Evolutionary conservation across 2,888 invertebrate species (phyloP).

Genomic region (Eledone cirrhosa): DNA sequence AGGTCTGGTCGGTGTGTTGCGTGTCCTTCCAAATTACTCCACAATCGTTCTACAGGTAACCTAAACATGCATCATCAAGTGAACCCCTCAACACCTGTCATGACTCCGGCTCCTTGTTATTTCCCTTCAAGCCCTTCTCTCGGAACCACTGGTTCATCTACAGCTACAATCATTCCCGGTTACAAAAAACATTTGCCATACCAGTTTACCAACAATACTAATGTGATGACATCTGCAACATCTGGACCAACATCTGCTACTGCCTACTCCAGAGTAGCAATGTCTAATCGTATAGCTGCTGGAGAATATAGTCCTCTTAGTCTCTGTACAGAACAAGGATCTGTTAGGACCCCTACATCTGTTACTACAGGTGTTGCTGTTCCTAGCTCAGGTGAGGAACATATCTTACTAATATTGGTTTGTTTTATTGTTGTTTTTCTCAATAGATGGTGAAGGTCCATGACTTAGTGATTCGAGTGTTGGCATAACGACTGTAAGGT

Average conservation of each 20-base stretch:
- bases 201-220: neutral
- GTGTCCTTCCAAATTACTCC: constrained; percentile 51
- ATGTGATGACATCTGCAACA: constrained; percentile 37
- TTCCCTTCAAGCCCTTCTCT: constrained; percentile 3
- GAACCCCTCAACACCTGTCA: constrained; percentile 46
- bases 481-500: too few species aligned
- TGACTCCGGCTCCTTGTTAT: neutral
- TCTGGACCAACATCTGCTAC: constrained; percentile 17
- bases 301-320: constrained; percentile 20
- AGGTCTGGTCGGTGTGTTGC: constrained; percentile 34
- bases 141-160: neutral
- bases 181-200: constrained; percentile 10
- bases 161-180: constrained; percentile 22
- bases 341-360: constrained; percentile 28
- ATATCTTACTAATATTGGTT: too few species aligned
- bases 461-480: too few species aligned
- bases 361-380: too few species aligned
- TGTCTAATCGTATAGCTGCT: too few species aligned
- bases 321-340: constrained; percentile 27
- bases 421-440: too few species aligned
- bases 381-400: too few species aligned
- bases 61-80: constrained; percentile 44
- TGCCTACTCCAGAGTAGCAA: too few species aligned
- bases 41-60: constrained; percentile 38
- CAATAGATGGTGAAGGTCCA: too few species aligned